phyloP scores from a whole-genome alignment of 2,888 invertebrate species.

The Sphaerophoria rueppellii region DNA sequence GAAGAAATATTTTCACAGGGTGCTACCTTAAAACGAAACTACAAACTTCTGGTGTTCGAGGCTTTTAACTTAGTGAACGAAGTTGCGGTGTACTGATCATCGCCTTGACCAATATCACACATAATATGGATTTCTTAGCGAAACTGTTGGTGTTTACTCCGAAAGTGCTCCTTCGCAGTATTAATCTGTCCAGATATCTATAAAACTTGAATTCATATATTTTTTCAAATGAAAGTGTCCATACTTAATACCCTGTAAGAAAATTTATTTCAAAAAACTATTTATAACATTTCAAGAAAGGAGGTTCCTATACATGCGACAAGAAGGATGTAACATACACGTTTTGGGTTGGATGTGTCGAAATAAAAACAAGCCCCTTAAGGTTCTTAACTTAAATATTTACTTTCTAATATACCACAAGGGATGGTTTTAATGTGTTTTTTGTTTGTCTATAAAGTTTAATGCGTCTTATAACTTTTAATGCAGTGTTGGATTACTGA shows the following conservation, averaged over 20 bases:
- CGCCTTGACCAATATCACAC: too few species aligned
- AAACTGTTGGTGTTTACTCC: too few species aligned
- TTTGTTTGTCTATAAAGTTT: not conserved
- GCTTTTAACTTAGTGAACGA: too few species aligned
- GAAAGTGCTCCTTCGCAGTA: too few species aligned
- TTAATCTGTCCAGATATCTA: too few species aligned
- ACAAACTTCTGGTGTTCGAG: too few species aligned
- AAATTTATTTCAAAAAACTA: too few species aligned
- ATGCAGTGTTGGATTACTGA: not conserved
- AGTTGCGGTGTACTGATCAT: too few species aligned
- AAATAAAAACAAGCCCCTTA: slow-evolving; percentile 1
- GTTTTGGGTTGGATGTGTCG: not conserved
- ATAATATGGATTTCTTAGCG: too few species aligned
- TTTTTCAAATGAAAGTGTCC: too few species aligned
- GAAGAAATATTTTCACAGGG: not conserved
- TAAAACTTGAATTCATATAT: too few species aligned
- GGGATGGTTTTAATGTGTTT: not conserved
- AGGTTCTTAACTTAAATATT: not conserved
- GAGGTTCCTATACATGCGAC: not conserved
- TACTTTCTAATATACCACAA: not conserved
- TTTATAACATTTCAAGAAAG: too few species aligned
- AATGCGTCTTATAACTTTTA: slow-evolving; percentile 6
- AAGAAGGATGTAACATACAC: not conserved
- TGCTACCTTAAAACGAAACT: not conserved
- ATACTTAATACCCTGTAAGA: not conserved